Conservation (phyloP, 2,888 invertebrate species). For the Dicycla oo region DNA sequence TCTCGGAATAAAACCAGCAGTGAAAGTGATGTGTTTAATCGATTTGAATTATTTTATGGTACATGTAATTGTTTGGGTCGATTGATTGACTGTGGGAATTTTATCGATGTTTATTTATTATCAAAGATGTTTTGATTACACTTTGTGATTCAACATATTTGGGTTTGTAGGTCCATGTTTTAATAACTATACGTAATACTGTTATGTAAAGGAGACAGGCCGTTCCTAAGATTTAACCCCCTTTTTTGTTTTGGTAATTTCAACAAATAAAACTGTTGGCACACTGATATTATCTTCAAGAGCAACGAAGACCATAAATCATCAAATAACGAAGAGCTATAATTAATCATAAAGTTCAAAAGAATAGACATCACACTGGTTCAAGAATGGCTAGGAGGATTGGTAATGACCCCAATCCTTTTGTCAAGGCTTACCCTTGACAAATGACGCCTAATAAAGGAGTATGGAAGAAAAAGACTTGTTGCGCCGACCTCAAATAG, state of each 20-base stretch:
- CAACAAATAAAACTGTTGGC: background rate
- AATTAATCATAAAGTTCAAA: background rate
- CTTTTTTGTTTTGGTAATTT: background rate
- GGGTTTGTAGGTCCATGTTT: conserved; percentile 29
- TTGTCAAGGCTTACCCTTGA: background rate
- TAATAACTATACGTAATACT: conserved; percentile 24
- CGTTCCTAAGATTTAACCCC: conserved; percentile 6
- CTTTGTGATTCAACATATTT: conserved; percentile 13
- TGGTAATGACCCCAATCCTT: background rate
- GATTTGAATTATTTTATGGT: conserved; percentile 42
- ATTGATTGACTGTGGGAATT: conserved; percentile 31
- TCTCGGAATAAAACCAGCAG: conserved; percentile 6
- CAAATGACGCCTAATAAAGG: background rate
- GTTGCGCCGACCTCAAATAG: background rate
- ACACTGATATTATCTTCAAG: no score
- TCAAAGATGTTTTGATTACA: conserved; percentile 12
- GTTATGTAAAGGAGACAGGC: conserved; percentile 21
- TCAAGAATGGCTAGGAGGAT: background rate
- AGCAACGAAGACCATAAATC: background rate
- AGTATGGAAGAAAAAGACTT: background rate
- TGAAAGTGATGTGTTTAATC: conserved; percentile 42
- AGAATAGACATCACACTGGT: background rate
- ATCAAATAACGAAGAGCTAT: no score
- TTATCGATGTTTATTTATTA: conserved; percentile 5
- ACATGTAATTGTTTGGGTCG: conserved; percentile 8